phyloP scores from a whole-genome alignment of 2,797 vertebrate species.

The Astyanax mexicanus region DNA sequence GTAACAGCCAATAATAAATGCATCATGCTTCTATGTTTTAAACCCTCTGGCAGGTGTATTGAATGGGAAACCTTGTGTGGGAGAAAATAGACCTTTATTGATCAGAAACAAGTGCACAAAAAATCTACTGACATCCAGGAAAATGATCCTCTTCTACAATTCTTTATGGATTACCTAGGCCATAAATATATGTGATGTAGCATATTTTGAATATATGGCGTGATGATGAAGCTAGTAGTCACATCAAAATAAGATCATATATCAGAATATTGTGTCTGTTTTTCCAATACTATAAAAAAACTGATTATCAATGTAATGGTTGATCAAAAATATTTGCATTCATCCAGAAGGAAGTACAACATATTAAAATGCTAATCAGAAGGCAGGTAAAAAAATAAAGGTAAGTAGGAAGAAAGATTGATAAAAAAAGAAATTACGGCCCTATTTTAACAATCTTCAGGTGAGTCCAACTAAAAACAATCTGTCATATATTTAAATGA shows the following conservation, averaged over 20 bases:
- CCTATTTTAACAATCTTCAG: too few species aligned
- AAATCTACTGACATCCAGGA: conserved; percentile 74
- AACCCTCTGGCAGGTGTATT: conserved; percentile 82
- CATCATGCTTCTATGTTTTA: conserved; percentile 79
- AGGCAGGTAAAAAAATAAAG: too few species aligned
- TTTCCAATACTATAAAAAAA: neutral
- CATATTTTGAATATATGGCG: conserved; percentile 53
- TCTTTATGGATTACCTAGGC: conserved; percentile 64
- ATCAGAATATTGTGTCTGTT: neutral
- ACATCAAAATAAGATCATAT: conserved; percentile 44
- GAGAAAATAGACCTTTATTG: conserved; percentile 83
- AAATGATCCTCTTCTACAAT: conserved; percentile 41
- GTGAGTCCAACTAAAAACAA: too few species aligned
- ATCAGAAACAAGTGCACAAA: conserved; percentile 76
- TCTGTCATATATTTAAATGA: too few species aligned
- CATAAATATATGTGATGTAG: conserved; percentile 55
- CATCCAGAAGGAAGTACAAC: too few species aligned
- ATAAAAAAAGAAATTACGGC: too few species aligned
- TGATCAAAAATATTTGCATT: too few species aligned
- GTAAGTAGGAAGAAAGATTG: too few species aligned
- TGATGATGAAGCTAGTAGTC: conserved; percentile 63
- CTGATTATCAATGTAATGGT: too few species aligned
- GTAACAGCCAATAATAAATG: conserved; percentile 87
- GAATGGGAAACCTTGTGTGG: conserved; percentile 80
- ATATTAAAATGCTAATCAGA: too few species aligned